These are phyloP conservation scores for Megaceryle alcyon DNA, from an alignment of 2,797 vertebrate species.

Conservation along the genomic window DNA sequence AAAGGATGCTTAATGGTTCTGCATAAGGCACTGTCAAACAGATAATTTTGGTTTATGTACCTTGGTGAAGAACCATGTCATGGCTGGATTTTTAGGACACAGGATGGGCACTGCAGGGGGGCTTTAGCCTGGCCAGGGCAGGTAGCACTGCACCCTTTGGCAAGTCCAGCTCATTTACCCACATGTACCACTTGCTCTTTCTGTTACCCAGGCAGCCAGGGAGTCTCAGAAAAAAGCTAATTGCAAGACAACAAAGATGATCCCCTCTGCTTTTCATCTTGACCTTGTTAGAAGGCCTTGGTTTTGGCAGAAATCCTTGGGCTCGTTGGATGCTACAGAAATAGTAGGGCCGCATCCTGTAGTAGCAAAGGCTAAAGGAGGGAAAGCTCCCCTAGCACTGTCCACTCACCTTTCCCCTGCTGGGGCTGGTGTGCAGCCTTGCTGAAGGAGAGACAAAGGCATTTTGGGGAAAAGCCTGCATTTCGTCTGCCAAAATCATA, in stretches of 20 bases:
- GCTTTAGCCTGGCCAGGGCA: neutral
- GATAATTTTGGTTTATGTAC: neutral
- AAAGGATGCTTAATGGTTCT: neutral
- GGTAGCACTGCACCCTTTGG: neutral
- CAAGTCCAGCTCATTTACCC: neutral
- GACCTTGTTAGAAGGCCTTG: neutral
- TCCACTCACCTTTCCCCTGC: fast-evolving
- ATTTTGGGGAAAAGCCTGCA: neutral
- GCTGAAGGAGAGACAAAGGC: neutral
- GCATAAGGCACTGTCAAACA: neutral
- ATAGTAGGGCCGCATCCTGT: neutral
- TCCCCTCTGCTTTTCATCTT: neutral
- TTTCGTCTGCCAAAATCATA: neutral
- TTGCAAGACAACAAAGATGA: neutral
- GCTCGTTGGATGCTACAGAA: neutral
- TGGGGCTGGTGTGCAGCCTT: neutral
- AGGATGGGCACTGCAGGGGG: too few species aligned
- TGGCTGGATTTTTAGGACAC: neutral
- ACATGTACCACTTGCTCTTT: neutral
- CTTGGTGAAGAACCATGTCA: neutral
- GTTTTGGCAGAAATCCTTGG: neutral
- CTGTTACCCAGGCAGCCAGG: neutral
- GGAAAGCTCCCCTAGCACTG: fast-evolving
- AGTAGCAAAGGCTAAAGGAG: neutral
- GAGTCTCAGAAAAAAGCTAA: neutral